Evolutionary conservation across 2,797 vertebrate species (phyloP).

Genomic region (Atherinosoma microstoma): DNA sequence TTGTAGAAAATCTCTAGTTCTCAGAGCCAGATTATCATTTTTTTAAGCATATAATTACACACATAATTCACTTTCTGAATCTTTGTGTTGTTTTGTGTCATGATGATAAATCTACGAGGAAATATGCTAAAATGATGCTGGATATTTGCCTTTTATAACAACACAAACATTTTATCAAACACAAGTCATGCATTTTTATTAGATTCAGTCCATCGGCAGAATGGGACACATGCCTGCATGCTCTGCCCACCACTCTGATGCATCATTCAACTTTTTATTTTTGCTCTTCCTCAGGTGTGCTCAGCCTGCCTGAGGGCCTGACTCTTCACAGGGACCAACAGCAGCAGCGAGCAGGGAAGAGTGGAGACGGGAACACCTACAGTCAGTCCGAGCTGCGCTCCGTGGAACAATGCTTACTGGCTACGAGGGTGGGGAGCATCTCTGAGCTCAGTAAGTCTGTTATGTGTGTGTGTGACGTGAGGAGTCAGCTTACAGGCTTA

Average conservation of each 20-base stretch:
- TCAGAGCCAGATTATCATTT: conserved; percentile 14
- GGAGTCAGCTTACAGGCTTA: not conserved
- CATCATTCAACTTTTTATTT: not conserved
- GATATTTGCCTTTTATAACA: not conserved
- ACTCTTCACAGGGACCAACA: conserved; percentile 92
- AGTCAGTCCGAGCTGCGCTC: conserved; percentile 94
- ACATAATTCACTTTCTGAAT: not conserved
- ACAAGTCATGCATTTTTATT: too few relatives aligned
- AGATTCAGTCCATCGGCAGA: too few relatives aligned
- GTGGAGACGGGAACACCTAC: conserved; percentile 89
- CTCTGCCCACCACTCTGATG: not conserved
- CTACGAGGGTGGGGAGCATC: conserved; percentile 95
- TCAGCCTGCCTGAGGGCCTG: conserved; percentile 94
- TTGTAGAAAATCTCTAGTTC: conserved; percentile 7
- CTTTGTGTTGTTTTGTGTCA: conserved; percentile 5
- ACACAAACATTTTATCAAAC: too few relatives aligned
- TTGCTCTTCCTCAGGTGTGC: conserved; percentile 85
- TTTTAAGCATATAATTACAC: conserved; percentile 8
- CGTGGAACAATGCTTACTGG: conserved; percentile 93
- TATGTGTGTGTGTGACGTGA: not conserved
- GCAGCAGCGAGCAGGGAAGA: conserved; percentile 86
- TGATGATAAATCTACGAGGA: conserved; percentile 7
- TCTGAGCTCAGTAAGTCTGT: conserved; percentile 94
- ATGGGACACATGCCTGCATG: not conserved
- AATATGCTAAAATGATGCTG: not conserved